Evolutionary conservation across 2,888 invertebrate species (phyloP).

Genomic region (Sericinus montela): DNA sequence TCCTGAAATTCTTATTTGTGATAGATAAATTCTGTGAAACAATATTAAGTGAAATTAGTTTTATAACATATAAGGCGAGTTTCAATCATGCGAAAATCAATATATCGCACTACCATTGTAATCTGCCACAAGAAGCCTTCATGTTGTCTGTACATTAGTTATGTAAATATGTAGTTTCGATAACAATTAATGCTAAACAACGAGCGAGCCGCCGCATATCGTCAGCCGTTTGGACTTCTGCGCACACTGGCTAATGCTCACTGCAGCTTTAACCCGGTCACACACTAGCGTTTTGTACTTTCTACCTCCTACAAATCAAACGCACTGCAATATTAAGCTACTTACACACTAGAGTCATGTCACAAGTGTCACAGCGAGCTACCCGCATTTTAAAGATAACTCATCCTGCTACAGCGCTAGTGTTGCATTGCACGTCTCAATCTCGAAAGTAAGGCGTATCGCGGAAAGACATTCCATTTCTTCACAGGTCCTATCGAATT

Average conservation of each 20-base stretch:
- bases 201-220: constrained; percentile 61
- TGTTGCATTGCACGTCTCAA: constrained; percentile 11
- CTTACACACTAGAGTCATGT: too few relatives aligned
- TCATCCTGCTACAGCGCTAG: constrained; percentile 9
- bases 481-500: constrained; percentile 66
- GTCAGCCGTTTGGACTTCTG: constrained; percentile 70
- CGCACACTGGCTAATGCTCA: constrained; percentile 45
- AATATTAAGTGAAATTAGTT: constrained; percentile 5
- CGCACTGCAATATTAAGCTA: too few relatives aligned
- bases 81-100: constrained; percentile 41
- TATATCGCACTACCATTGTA: constrained; percentile 50
- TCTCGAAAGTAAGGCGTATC: constrained; percentile 36
- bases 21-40: constrained; percentile 23
- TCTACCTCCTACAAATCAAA: neutral
- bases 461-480: constrained; percentile 70
- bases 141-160: constrained; percentile 60
- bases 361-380: too few relatives aligned
- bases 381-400: too few relatives aligned
- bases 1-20: constrained; percentile 19
- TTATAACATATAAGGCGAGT: constrained; percentile 33
- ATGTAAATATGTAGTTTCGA: constrained; percentile 72
- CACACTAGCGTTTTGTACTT: constrained; percentile 15
- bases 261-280: constrained; percentile 21
- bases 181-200: constrained; percentile 67
- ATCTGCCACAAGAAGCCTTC: constrained; percentile 62